A percentile compares a stretch with the other conserved stretches of the same genome.
These are phyloP conservation scores for Sapajus apella DNA, from an alignment of 2,113 vertebrate species.

Conservation along the genomic window DNA sequence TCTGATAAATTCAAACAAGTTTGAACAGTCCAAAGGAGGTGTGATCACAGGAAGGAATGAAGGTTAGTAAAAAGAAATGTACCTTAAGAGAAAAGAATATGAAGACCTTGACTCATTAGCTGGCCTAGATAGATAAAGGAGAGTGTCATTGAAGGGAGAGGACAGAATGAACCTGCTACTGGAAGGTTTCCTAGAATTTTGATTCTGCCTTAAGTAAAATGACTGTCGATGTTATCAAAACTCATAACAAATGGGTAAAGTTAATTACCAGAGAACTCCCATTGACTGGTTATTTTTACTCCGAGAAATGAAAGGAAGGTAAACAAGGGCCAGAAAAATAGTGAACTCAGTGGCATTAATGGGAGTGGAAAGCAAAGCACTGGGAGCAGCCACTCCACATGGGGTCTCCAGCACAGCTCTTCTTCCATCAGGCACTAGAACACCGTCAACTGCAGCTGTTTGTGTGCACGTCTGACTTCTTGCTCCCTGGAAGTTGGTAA, in stretches of 20 bases:
- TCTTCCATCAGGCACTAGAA: not conserved
- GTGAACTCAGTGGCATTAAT: not conserved
- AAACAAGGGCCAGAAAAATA: not conserved
- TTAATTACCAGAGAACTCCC: not conserved
- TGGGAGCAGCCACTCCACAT: rapidly evolving
- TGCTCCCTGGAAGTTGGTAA: not conserved
- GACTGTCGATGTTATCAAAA: not conserved
- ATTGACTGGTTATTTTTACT: not conserved
- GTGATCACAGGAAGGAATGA: not conserved
- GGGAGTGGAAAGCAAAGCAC: not conserved
- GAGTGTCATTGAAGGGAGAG: not conserved
- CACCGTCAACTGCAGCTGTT: not conserved
- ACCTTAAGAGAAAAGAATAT: not conserved
- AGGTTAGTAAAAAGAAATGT: not conserved
- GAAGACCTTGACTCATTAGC: not conserved
- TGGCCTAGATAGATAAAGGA: not conserved
- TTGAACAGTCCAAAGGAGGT: not conserved
- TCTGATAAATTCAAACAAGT: not conserved
- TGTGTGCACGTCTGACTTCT: not conserved
- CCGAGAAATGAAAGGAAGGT: not conserved
- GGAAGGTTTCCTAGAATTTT: not conserved
- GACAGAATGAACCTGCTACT: not conserved
- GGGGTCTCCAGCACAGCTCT: too few relatives aligned
- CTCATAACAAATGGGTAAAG: not conserved
- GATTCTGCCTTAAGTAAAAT: not conserved